A percentile compares a stretch with the other conserved stretches of the same genome.
Conservation (phyloP, 2,888 invertebrate genomes). For the Choristoneura rosaceana region DNA sequence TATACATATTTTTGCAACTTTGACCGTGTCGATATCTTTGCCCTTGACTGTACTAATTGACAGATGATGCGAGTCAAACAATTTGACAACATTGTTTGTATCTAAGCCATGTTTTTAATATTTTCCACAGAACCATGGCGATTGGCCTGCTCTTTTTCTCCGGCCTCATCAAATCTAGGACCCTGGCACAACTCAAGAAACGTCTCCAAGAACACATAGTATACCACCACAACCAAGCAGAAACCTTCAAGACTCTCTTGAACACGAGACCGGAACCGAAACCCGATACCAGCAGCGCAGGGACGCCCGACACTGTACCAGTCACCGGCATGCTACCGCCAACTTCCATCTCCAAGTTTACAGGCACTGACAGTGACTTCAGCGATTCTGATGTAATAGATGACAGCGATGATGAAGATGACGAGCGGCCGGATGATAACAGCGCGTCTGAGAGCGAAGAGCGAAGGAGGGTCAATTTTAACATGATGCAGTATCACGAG, state of each 20-base stretch:
- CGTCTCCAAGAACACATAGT: conserved; percentile 64
- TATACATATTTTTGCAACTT: too few relatives aligned
- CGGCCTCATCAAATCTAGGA: conserved; percentile 73
- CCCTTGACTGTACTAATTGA: too few relatives aligned
- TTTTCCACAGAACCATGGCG: conserved; percentile 55
- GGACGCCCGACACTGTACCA: conserved; percentile 3
- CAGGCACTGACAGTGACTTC: conserved; percentile 54
- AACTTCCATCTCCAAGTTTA: conserved; percentile 64
- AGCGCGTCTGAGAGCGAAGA: conserved; percentile 43
- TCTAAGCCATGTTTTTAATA: not conserved
- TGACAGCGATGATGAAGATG: conserved; percentile 40
- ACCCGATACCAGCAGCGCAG: not conserved
- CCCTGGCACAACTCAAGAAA: conserved; percentile 65
- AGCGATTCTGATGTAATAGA: conserved; percentile 47
- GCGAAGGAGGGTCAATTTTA: conserved; percentile 47
- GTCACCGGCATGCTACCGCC: conserved; percentile 54
- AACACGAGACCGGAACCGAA: conserved; percentile 18
- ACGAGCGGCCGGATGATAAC: conserved; percentile 12
- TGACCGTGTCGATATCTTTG: too few relatives aligned
- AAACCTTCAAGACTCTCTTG: conserved; percentile 48
- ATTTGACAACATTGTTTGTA: too few relatives aligned
- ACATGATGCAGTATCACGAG: conserved; percentile 65
- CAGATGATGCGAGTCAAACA: too few relatives aligned
- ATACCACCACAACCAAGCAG: conserved; percentile 64
- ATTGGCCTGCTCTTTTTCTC: conserved; percentile 77